Conservation (phyloP, 2,113 vertebrate species). For the Protobothrops flavoviridis region DNA sequence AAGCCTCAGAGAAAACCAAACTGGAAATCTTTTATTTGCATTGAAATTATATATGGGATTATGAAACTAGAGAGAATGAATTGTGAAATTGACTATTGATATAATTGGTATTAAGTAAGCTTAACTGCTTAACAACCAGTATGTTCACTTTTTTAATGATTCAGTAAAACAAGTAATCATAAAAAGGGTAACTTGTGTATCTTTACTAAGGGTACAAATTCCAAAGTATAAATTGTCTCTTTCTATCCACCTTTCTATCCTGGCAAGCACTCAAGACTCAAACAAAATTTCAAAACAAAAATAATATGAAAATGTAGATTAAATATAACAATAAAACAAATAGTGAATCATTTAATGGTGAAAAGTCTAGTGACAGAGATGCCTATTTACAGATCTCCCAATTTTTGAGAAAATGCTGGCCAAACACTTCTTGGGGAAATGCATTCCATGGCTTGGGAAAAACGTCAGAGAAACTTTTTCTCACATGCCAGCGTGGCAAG, state of each 20-base stretch:
- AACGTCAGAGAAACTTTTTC: background rate
- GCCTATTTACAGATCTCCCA: background rate
- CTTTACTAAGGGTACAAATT: background rate
- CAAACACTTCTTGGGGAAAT: background rate
- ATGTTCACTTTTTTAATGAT: background rate
- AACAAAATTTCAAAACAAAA: background rate
- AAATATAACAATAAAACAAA: background rate
- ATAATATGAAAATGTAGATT: background rate
- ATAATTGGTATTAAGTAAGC: background rate
- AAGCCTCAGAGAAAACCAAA: background rate
- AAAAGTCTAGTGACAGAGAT: background rate
- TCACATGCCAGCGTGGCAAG: background rate
- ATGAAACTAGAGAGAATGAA: background rate
- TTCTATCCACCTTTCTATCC: background rate
- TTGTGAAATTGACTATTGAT: background rate
- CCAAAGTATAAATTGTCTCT: background rate
- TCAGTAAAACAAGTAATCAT: background rate
- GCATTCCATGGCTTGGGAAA: background rate
- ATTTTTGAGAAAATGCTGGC: background rate
- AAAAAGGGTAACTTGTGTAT: background rate
- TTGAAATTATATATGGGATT: background rate
- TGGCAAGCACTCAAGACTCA: background rate
- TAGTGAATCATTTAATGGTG: background rate
- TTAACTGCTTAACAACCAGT: background rate
- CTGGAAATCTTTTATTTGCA: background rate